Base-by-base conservation (phyloP, 2,888 invertebrate genomes). In the Cosmorhoe ocellata region DNA sequence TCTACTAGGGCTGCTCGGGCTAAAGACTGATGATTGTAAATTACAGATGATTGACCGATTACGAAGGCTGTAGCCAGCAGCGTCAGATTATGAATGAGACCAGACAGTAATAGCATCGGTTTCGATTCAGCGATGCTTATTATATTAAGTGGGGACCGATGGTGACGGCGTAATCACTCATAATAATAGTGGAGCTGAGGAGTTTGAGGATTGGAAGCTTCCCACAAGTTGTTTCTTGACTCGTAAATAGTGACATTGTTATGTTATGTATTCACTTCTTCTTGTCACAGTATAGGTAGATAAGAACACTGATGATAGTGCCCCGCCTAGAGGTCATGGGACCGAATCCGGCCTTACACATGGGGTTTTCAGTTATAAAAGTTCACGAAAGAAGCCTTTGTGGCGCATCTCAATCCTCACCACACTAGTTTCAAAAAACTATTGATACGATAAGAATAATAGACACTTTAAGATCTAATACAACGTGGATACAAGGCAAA, bases 41-140 rank as follows among this genome's bases (percentile, higher is more conserved):
- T 90, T 88, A 89, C 70, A 84, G 76, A 88, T 89, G 88, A 89
- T 90, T 85, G 89, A 73, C 79, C 89, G 81, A 87, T 90, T 88
- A 86, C 74, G 43, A 64, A 65, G 69, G 79, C 85, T 77, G 74
- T 72, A 80, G 81, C 72, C 75, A 71, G 63, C 75, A 71, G 63
- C 61, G 26, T 59, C 64, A 83, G 81, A 36, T 36, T 36, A 36
- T 36, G 24, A 85, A 88, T 83, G 85, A 79, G 76, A 83, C 75
- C 79, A 79, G 81, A 82, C 83, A 74, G 77, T 89, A 89, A 88
- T 88, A 81, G 82, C 86, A 83, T 87, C 85, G 85, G 83, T 85
- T 88, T 83, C 71, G 84, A 84, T 86, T 86, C 86, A 80, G 81
- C 83, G 79, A 79, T 81, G 79, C 85, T 87, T 84, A 88, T 90